phyloP scores from a whole-genome alignment of 2,888 invertebrate genomes.

The Catocala sponsa region DNA sequence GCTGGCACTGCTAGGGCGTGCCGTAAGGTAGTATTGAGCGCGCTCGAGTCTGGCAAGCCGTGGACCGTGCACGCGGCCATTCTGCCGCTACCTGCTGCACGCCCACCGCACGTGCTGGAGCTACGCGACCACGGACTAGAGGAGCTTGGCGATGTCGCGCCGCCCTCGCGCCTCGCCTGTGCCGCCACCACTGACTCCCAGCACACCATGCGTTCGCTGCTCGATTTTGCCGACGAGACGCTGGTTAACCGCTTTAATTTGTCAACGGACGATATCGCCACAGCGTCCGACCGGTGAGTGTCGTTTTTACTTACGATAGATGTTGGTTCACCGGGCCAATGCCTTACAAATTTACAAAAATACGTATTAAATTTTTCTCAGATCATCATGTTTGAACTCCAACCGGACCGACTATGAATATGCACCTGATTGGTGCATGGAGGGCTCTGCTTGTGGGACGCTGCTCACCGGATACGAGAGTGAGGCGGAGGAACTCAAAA shows the following conservation, averaged over 20 bases:
- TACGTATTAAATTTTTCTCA: background rate
- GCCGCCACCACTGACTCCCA: constrained; percentile 26
- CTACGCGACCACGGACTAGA: constrained; percentile 70
- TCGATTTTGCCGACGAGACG: constrained; percentile 63
- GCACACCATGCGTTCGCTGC: constrained; percentile 63
- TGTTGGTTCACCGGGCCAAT: no score
- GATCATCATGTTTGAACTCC: constrained; percentile 19
- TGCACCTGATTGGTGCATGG: constrained; percentile 86
- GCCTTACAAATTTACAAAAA: no score
- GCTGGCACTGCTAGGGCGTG: constrained; percentile 48
- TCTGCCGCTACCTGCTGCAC: constrained; percentile 54
- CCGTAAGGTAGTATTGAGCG: constrained; percentile 36
- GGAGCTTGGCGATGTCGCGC: constrained; percentile 68
- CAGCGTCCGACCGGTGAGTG: constrained; percentile 19
- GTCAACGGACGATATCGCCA: constrained; percentile 5
- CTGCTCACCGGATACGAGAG: constrained; percentile 59
- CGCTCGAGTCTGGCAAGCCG: constrained; percentile 20
- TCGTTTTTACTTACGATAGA: background rate
- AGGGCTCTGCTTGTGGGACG: constrained; percentile 55
- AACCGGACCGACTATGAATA: constrained; percentile 82
- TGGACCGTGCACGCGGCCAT: constrained; percentile 53
- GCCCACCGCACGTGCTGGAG: constrained; percentile 54
- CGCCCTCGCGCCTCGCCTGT: constrained; percentile 67
- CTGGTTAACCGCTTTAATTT: constrained; percentile 54
- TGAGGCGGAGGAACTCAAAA: constrained; percentile 60